Evolutionary conservation across 2,888 invertebrate species (phyloP), one percentile per base, ranked within the genome.

Genomic region (Pycnomerus fuliginosus): DNA sequence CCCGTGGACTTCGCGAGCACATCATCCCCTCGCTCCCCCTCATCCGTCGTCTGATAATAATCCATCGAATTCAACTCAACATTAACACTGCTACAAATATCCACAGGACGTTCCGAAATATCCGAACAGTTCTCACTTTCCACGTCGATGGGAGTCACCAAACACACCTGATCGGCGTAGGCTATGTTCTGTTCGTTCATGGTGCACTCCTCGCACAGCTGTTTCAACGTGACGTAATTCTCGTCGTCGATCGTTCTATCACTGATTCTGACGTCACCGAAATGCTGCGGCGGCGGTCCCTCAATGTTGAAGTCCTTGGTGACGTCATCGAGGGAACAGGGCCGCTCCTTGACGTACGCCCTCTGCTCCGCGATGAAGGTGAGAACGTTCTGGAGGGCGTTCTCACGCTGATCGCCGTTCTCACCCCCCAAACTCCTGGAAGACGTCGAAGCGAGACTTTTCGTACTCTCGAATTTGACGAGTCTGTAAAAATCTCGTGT

Each of bases 391-490:
- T 86, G 85, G 16, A 86, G 72, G 0, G 85, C 82, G 58, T 81
- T 80, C 8, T 80, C 80, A 64, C 85, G 85, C 31, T 84, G 75
- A 52, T 85, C 85, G 38, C 81, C 75, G 16, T 75, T 74, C 50
- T 80, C 80, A 15, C 75, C 77, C 5, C 82, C 80, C 27, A 82
- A 69, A 53, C 82, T 82, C 64, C 83, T 77, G 41, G 84, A 85
- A 29, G 85, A 85, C 60, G 83, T 85, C 20, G 85, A 85, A 25
- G 85, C 86, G 64, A 87, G 73, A 67, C 87, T 87, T 68, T 85
- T 86, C 48, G 84, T 86, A 70, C 87, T 87, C 67, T 87, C 88
- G 64, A 87, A 87, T 71, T 87, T 87, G 30, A 87, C 87, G 50
- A 88, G 78, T 17, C 86, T 80, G 67, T 88, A 88, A 69, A 87